Evolutionary conservation across 2,888 invertebrate species (phyloP), one percentile per base, ranked within the genome.

Genomic region (Lapara coniferarum): DNA sequence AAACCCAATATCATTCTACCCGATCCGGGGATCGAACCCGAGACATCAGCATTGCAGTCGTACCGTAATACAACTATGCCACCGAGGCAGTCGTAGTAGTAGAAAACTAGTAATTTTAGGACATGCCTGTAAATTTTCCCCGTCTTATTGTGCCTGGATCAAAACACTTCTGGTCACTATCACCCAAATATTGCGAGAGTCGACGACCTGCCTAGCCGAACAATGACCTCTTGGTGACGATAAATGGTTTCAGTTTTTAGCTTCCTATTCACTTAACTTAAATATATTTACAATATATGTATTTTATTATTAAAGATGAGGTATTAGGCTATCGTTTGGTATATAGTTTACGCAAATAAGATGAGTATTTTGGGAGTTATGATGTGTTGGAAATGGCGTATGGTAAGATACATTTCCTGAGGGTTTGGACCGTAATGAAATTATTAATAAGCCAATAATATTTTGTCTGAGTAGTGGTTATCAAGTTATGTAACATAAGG

Each of bases 131-230:
- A 44, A 14, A 63, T 58, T 16, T 8, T 8, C 10, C 46, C 59
- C 63, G 53, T 63, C 63, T 53, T 63, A 69, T 53, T 69, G 44
- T 56, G 56, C 67, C 70, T 70, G 58, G 70, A 19, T n/a, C 52
- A 53, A 67, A 67, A 52, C 46, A 57, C 70, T 58, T 46, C 51
- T 49, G 44, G 59, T 52, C 58, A 70, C 66, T 68, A 68, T 56
- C 70, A 66, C 53, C 70, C 66, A 71, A 71, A 71, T 71, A 66
- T 71, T 66, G 68, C 70, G 66, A 68, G 68, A 37, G 68, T 71
- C 68, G 58, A 46, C 16, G 68, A 66, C 70, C 70, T 19, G 44
- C 55, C 67, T 59, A 53, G 44, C 59, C 25, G 68, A 46, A 37
- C 53, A 63, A 69, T 59, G 63, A 69, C 59, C 68, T 52, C 59